Conservation (phyloP, 1,140 invertebrate genomes). For the Penaeus chinensis region DNA sequence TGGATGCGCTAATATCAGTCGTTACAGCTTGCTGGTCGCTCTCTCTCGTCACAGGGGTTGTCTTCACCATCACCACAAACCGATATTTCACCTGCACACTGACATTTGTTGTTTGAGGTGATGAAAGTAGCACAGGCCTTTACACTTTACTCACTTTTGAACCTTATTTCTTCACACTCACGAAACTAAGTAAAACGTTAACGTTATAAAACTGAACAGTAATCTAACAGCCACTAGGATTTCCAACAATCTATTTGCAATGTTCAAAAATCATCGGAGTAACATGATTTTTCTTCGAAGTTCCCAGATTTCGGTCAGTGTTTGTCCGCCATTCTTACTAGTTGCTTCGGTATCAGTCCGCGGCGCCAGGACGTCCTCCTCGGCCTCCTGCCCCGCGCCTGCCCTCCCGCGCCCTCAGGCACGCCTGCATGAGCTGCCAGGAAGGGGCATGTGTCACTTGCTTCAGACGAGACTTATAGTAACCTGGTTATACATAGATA, state of each 20-base stretch:
- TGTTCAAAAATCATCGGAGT: not conserved
- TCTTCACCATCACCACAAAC: too few species aligned
- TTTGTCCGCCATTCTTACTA: slow-evolving; percentile 47
- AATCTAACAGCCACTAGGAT: not conserved
- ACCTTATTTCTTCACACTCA: slow-evolving; percentile 5
- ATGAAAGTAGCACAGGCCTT: slow-evolving; percentile 32
- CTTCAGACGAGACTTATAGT: too few species aligned
- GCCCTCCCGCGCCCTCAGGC: too few species aligned
- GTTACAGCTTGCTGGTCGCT: too few species aligned
- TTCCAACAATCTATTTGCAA: not conserved
- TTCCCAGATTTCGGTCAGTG: slow-evolving; percentile 22
- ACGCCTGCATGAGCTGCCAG: too few species aligned
- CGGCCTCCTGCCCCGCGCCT: too few species aligned
- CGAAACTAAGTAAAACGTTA: not conserved
- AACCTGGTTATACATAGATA: too few species aligned
- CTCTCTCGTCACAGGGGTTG: too few species aligned
- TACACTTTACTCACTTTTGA: not conserved
- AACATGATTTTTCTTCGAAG: not conserved
- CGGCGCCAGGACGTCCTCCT: not conserved
- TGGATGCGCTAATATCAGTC: too few species aligned
- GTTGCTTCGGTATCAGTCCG: slow-evolving; percentile 41
- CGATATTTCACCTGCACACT: slow-evolving; percentile 35
- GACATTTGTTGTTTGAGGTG: slow-evolving; percentile 27
- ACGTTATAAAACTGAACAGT: not conserved
- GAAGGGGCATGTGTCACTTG: too few species aligned